Evolutionary conservation across 2,797 vertebrate species (phyloP).

Genomic region (Myotis pilosus): DNA sequence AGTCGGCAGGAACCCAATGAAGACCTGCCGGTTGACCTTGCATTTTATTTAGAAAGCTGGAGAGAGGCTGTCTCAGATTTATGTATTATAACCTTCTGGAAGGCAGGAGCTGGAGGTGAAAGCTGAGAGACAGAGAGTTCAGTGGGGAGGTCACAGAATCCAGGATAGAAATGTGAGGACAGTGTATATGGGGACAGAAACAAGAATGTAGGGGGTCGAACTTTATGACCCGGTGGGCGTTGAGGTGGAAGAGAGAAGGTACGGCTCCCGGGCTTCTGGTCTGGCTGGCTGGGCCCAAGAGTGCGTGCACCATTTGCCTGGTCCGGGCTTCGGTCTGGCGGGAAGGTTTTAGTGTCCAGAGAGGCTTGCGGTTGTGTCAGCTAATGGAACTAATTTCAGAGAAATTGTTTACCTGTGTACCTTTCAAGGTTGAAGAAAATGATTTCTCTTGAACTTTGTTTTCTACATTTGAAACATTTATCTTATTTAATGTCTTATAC

Average conservation of each 20-base stretch:
- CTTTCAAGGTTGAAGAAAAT: constrained; percentile 1
- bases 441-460: neutral
- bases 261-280: neutral
- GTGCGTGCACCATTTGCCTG: accelerated
- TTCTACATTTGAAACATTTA: neutral
- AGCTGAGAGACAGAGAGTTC: neutral
- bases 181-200: neutral
- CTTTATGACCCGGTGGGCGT: neutral
- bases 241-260: neutral
- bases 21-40: neutral
- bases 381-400: neutral
- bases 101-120: neutral
- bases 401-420: neutral
- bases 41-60: neutral
- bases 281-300: neutral
- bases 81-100: neutral
- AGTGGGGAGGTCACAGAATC: neutral
- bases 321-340: neutral
- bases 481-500: neutral
- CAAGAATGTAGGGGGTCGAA: neutral
- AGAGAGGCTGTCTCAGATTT: neutral
- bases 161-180: neutral
- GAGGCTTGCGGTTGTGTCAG: neutral
- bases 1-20: neutral
- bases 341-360: neutral